A percentile compares a stretch with the other conserved stretches of the same genome.
phyloP scores from a whole-genome alignment of 2,113 vertebrate species.

The Proteles cristata region DNA sequence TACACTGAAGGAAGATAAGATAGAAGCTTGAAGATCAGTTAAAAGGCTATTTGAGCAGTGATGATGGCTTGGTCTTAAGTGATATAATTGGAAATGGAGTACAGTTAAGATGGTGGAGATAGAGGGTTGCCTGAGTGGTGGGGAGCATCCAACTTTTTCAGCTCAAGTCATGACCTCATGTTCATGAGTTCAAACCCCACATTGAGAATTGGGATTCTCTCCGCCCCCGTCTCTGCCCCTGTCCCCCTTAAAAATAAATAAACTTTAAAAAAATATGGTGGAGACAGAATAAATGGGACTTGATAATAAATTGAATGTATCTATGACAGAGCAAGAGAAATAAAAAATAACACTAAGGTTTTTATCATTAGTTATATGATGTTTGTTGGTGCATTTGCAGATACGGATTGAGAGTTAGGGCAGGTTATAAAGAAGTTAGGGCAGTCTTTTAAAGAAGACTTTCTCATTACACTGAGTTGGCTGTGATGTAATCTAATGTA shows the following conservation, averaged over 20 bases:
- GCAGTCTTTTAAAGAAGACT: neutral
- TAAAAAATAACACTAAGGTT: neutral
- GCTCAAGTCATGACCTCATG: too few relatives aligned
- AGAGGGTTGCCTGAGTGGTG: neutral
- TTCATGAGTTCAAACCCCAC: too few relatives aligned
- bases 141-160: too few relatives aligned
- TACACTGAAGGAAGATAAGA: neutral
- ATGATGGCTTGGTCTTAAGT: neutral
- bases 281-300: neutral
- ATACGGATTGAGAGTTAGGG: neutral
- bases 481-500: neutral
- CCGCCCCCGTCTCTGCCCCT: too few relatives aligned
- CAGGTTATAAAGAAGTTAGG: too few relatives aligned
- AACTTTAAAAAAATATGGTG: too few relatives aligned
- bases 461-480: neutral
- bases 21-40: neutral
- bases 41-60: too few relatives aligned
- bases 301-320: neutral
- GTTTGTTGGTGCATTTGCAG: neutral
- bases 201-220: too few relatives aligned
- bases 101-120: too few relatives aligned
- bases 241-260: too few relatives aligned
- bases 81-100: neutral
- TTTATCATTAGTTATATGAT: neutral
- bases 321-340: neutral